phyloP scores from a whole-genome alignment of 2,113 vertebrate genomes.

The Geococcyx californianus region DNA sequence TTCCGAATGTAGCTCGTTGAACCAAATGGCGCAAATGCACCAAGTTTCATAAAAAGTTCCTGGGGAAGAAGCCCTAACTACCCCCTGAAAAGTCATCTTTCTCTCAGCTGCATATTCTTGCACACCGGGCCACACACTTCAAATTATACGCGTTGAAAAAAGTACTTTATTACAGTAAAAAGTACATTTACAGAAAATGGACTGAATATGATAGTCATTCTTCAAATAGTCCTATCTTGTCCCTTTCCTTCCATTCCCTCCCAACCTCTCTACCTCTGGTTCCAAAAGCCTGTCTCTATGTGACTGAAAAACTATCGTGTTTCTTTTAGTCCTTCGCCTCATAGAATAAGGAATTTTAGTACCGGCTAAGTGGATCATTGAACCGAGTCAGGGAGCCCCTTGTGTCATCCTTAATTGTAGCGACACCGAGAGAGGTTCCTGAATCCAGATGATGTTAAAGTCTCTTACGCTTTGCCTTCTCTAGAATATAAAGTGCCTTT shows the following conservation, averaged over 20 bases:
- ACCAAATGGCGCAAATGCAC: not conserved
- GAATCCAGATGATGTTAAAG: not conserved
- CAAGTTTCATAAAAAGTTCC: not conserved
- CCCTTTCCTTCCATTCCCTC: not conserved
- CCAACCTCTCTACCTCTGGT: not conserved
- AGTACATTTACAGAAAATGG: not conserved
- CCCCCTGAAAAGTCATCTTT: not conserved
- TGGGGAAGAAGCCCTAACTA: not conserved
- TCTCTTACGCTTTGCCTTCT: not conserved
- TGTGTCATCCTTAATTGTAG: not conserved
- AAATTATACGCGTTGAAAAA: not conserved
- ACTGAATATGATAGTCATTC: not conserved
- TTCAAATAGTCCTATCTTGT: not conserved
- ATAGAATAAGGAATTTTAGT: not conserved
- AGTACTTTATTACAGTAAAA: not conserved
- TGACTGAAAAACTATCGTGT: not conserved
- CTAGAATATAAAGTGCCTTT: not conserved
- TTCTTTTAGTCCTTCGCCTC: not conserved
- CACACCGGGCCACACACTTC: not conserved
- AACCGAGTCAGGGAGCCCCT: not conserved
- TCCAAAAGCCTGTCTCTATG: not conserved
- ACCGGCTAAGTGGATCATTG: not conserved
- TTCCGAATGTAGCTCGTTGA: not conserved
- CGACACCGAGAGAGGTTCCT: not conserved
- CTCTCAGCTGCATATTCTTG: fast-evolving